Evolutionary conservation across 53 echinoderm and acorn worm species (phyloP).

Genomic region (Astropecten irregularis): DNA sequence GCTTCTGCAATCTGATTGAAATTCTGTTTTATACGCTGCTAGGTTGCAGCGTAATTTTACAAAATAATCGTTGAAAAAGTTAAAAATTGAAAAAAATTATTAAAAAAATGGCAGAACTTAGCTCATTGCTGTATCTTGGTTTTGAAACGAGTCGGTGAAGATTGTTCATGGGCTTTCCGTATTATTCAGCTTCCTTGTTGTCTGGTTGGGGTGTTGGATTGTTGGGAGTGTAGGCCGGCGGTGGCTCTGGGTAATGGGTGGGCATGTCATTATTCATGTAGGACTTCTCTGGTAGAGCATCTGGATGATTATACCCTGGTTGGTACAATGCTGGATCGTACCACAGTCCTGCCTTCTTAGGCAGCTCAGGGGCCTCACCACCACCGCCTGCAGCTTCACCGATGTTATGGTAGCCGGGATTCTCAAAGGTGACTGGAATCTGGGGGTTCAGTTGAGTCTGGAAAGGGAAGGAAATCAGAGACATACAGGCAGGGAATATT

Average conservation of each 20-base stretch:
- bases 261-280: conserved; percentile 1
- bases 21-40: no score
- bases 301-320: conserved; percentile 32
- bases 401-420: conserved; percentile 16
- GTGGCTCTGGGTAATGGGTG: conserved; percentile 15
- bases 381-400: not conserved
- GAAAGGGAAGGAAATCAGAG: not conserved
- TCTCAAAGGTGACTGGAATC: conserved; percentile 48
- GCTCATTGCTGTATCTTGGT: no score
- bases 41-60: no score
- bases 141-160: no score
- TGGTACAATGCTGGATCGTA: conserved; percentile 26
- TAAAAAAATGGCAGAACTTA: no score
- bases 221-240: conserved; percentile 43
- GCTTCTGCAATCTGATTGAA: no score
- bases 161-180: no score
- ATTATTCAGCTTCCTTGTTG: not conserved
- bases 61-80: no score
- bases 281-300: conserved; percentile 43
- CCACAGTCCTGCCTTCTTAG: conserved; percentile 45
- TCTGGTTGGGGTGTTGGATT: not conserved
- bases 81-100: no score
- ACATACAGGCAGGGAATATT: no score
- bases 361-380: not conserved
- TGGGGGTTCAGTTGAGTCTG: conserved; percentile 39